Percentiles rank a stretch among this genome's conserved stretches.
Conservation (phyloP, 1,140 invertebrate species). For the Drosophila parabipectinata region DNA sequence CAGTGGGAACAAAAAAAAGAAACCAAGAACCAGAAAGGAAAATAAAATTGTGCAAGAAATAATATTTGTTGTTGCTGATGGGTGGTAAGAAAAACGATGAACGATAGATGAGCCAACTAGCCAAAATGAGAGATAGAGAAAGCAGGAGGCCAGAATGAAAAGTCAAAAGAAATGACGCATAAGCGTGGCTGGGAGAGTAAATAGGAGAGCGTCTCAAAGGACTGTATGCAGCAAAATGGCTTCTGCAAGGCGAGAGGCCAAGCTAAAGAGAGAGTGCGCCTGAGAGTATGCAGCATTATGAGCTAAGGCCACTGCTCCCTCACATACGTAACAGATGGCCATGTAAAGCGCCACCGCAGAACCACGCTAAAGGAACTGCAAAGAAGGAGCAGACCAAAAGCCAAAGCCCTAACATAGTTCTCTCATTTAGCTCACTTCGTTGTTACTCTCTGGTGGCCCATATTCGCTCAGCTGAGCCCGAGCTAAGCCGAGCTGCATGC, state of each 20-base stretch:
- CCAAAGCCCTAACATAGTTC: slow-evolving; percentile 6
- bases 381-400: slow-evolving; percentile 71
- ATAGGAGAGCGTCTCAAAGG: slow-evolving; percentile 8
- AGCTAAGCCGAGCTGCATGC: slow-evolving; percentile 9
- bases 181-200: slow-evolving; percentile 15
- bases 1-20: slow-evolving; percentile 38
- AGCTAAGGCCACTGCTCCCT: slow-evolving; percentile 15
- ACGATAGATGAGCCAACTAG: slow-evolving; percentile 15
- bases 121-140: slow-evolving; percentile 9
- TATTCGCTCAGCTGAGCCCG: slow-evolving; percentile 65
- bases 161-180: slow-evolving; percentile 48
- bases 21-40: slow-evolving; percentile 26
- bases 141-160: slow-evolving; percentile 9
- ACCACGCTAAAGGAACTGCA: slow-evolving; percentile 71
- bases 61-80: slow-evolving; percentile 50
- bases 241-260: slow-evolving; percentile 10
- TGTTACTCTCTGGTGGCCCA: slow-evolving; percentile 51
- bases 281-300: slow-evolving; percentile 55
- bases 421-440: slow-evolving; percentile 4
- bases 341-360: slow-evolving; percentile 64
- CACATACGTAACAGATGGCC: slow-evolving; percentile 66
- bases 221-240: slow-evolving; percentile 47
- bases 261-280: slow-evolving; percentile 18
- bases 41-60: slow-evolving; percentile 57
- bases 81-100: slow-evolving; percentile 61